Evolutionary conservation across 2,888 invertebrate species (phyloP).

Genomic region (Sarcophaga rosellei): DNA sequence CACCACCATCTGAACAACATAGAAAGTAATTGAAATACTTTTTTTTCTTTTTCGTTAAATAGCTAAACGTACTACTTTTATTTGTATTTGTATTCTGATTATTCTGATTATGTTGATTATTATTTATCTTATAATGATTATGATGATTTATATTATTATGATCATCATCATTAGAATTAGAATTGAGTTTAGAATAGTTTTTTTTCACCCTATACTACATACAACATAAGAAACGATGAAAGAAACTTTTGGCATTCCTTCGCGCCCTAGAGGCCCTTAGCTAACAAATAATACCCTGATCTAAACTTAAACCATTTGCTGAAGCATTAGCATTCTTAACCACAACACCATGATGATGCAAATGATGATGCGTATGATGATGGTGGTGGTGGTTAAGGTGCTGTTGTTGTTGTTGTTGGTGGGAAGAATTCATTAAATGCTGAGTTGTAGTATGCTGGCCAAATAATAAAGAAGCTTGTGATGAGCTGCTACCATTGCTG

Average conservation of each 20-base stretch:
- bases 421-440: constrained; percentile 63
- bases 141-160: constrained; percentile 26
- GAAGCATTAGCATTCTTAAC: constrained; percentile 77
- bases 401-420: constrained; percentile 55
- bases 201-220: constrained; percentile 76
- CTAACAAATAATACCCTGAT: constrained; percentile 82
- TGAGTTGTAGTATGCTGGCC: constrained; percentile 53
- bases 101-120: neutral
- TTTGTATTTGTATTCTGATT: neutral
- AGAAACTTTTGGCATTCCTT: constrained; percentile 81
- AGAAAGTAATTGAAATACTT: constrained; percentile 66
- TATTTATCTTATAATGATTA: constrained; percentile 27
- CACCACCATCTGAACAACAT: constrained; percentile 67
- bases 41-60: constrained; percentile 61
- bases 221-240: constrained; percentile 80
- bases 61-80: constrained; percentile 54
- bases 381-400: constrained; percentile 73
- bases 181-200: constrained; percentile 50
- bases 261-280: constrained; percentile 81
- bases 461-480: constrained; percentile 61
- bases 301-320: constrained; percentile 79
- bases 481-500: constrained; percentile 47
- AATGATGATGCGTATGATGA: constrained; percentile 74
- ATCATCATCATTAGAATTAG: constrained; percentile 36
- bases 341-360: constrained; percentile 64